phyloP scores from a whole-genome alignment of 2,113 vertebrate genomes.

The Megaceryle maxima region DNA sequence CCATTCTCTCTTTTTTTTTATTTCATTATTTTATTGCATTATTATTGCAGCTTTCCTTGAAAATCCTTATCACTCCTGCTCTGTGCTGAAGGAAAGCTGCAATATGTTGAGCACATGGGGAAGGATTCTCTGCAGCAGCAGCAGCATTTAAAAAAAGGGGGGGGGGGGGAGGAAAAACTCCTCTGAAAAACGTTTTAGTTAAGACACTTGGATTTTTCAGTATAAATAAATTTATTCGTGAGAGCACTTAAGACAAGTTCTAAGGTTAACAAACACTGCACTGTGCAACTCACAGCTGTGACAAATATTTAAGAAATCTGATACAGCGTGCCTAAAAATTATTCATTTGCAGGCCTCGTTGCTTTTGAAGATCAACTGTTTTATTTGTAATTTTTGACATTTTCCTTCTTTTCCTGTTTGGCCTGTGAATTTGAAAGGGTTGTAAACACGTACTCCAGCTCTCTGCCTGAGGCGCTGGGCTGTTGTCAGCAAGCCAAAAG shows the following conservation, averaged over 20 bases:
- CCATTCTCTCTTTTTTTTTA: not conserved
- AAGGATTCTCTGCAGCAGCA: not conserved
- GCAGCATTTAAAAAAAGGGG: not conserved
- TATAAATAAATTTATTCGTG: constrained; percentile 72
- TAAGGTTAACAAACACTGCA: constrained; percentile 74
- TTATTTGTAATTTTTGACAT: constrained; percentile 85
- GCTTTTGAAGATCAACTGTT: constrained; percentile 77
- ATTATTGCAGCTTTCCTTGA: no score
- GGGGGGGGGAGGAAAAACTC: not conserved
- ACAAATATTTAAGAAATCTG: constrained; percentile 74
- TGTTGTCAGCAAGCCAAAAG: constrained; percentile 80
- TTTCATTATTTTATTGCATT: not conserved
- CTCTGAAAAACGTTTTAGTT: constrained; percentile 26
- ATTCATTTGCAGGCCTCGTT: constrained; percentile 72
- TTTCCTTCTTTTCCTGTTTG: constrained; percentile 95
- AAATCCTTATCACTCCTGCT: not conserved
- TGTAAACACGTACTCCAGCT: constrained; percentile 88
- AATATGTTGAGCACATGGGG: constrained; percentile 10
- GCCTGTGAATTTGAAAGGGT: constrained; percentile 90
- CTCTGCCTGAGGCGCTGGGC: constrained; percentile 65
- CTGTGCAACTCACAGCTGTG: constrained; percentile 60
- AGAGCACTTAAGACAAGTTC: constrained; percentile 71
- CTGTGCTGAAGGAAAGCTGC: not conserved
- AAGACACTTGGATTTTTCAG: constrained; percentile 62
- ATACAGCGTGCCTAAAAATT: constrained; percentile 64